Evolutionary conservation across 2,888 invertebrate species (phyloP), one percentile per base, ranked within the genome.

Genomic region (Cetonia aurata): DNA sequence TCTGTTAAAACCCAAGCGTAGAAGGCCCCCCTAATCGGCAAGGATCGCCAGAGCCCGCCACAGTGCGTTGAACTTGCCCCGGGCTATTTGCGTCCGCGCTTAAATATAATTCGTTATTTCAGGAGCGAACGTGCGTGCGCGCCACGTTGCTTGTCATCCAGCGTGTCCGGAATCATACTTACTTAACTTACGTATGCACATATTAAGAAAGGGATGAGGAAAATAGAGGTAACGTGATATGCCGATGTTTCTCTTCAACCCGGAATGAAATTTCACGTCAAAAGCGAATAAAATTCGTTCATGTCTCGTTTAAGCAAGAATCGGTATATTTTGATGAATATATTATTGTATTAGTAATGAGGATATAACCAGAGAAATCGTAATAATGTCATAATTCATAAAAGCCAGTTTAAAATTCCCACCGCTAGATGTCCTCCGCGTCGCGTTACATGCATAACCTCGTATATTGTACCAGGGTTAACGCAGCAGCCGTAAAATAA

Each of bases 51-150:
- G 25, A 25, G 25, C 25, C 44, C 46, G 44, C 8, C 12, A 17
- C 19, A 31, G 44, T 46, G 17, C 71, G n/a, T 71, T 71, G 71
- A 71, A 71, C 71, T 68, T 71, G 71, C 44, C 52, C 67, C 62
- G 57, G 46, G 71, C 68, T 71, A 71, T 71, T 71, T 69, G 56
- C 46, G 71, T 25, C 1, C 19, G 17, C 56, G 71, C 62, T 68
- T 71, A 71, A 62, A 71, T 71, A 71, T 71, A 71, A 71, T 68
- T 53, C 41, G 71, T 68, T 71, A 71, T 71, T 71, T 71, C 53
- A 62, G 71, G 67, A 67, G 53, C 71, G 67, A 57, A 44, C 46
- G 67, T 50, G 59, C 33, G 15, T 37, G 56, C 55, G 41, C 41
- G 71, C 25, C 15, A 25, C 53, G 50, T 62, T 71, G 44, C 67